A percentile compares a stretch with the other conserved stretches of the same genome.
These are phyloP conservation scores for Heliconius erato DNA, from an alignment of 2,888 invertebrate genomes.

Conservation along the genomic window DNA sequence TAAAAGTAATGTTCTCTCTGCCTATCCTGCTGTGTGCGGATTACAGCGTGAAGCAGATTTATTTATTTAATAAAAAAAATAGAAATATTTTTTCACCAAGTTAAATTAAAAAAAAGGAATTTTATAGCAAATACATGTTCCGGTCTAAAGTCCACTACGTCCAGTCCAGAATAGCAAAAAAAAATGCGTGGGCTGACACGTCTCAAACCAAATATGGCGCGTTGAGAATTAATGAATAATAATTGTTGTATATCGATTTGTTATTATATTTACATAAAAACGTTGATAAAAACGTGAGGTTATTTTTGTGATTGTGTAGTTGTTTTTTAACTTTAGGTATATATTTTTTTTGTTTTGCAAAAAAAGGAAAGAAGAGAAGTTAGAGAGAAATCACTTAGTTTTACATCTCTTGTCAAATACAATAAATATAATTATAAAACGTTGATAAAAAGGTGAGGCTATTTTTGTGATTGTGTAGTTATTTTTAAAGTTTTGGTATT, in stretches of 20 bases:
- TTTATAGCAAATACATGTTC: slow-evolving; percentile 32
- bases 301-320: neutral
- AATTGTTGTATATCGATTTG: slow-evolving; percentile 22
- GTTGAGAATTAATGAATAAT: slow-evolving; percentile 57
- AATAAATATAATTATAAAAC: too few relatives aligned
- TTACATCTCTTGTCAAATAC: neutral
- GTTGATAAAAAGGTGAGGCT: too few relatives aligned
- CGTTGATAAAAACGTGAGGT: too few relatives aligned
- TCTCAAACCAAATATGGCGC: slow-evolving; percentile 62
- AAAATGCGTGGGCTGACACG: slow-evolving; percentile 63
- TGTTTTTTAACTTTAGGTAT: neutral
- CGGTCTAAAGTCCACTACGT: slow-evolving; percentile 44
- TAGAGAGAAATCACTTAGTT: neutral
- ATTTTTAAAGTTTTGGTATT: neutral
- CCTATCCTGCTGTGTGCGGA: too few relatives aligned
- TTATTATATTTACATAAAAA: neutral
- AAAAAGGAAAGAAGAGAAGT: neutral
- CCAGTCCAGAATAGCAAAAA: slow-evolving; percentile 54
- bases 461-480: neutral
- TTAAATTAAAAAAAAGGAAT: neutral
- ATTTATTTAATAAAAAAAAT: neutral
- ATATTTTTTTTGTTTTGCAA: neutral
- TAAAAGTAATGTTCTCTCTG: neutral
- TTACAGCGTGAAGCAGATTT: neutral
- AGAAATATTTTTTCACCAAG: neutral